Conservation (phyloP, 1,140 invertebrate genomes). For the Drosophila varians region DNA sequence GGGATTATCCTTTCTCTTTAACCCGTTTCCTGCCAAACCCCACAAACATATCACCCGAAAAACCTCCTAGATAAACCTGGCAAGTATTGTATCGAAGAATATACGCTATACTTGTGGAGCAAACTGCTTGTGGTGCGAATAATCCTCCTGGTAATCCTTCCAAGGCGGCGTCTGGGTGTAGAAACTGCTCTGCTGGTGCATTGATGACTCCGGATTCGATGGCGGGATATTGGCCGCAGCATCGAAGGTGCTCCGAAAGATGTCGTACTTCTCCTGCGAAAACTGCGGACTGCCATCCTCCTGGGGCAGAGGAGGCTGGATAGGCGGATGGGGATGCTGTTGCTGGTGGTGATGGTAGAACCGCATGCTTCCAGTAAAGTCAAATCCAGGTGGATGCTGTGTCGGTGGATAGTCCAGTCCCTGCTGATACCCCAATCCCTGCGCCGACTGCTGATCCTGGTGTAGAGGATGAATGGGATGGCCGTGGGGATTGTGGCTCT, state of each 20-base stretch:
- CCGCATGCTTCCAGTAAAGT: constrained; percentile 78
- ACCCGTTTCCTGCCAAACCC: constrained; percentile 12
- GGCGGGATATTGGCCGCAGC: constrained; percentile 83
- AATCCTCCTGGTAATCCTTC: constrained; percentile 80
- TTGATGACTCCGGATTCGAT: constrained; percentile 20
- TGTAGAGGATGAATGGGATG: constrained; percentile 19
- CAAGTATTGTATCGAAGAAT: constrained; percentile 40
- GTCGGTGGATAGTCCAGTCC: constrained; percentile 24
- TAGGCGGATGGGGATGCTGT: constrained; percentile 6
- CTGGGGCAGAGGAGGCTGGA: constrained; percentile 26
- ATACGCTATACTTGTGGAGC: constrained; percentile 68
- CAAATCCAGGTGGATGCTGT: constrained; percentile 55
- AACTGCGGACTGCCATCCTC: constrained; percentile 58
- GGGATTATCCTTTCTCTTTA: constrained; percentile 12
- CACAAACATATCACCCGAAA: constrained; percentile 62
- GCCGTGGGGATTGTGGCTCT: constrained; percentile 12
- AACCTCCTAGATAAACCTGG: background rate
- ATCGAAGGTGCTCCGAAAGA: constrained; percentile 86
- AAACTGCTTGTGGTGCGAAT: constrained; percentile 54
- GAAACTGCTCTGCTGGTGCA: constrained; percentile 81
- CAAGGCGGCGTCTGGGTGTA: constrained; percentile 81
- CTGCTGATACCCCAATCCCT: constrained; percentile 32
- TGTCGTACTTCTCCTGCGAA: constrained; percentile 85
- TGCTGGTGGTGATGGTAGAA: constrained; percentile 71
- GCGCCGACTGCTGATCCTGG: constrained; percentile 21